These are phyloP conservation scores for Cheilosia urbana DNA, from an alignment of 2,888 invertebrate genomes.

Conservation along the genomic window DNA sequence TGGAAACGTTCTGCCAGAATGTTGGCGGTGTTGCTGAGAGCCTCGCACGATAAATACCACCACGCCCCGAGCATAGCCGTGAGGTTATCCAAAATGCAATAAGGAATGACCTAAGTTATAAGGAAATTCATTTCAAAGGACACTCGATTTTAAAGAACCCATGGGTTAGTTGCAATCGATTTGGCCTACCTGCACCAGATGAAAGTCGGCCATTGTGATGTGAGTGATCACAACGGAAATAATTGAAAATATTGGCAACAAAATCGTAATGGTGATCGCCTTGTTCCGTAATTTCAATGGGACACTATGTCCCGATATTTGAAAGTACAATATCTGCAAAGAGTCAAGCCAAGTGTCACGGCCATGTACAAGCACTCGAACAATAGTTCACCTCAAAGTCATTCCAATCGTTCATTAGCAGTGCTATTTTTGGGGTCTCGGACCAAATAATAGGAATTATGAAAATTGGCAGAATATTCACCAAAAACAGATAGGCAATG, in stretches of 20 bases:
- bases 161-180: too few relatives aligned
- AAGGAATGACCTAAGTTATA: constrained; percentile 85
- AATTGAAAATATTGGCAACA: constrained; percentile 87
- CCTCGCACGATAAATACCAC: constrained; percentile 89
- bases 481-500: constrained; percentile 90
- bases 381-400: constrained; percentile 86
- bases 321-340: constrained; percentile 86
- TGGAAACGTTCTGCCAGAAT: constrained; percentile 89
- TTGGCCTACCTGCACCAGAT: constrained; percentile 85
- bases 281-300: constrained; percentile 86
- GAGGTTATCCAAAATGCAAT: constrained; percentile 88
- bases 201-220: constrained; percentile 88
- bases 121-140: not conserved
- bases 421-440: constrained; percentile 87
- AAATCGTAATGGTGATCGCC: constrained; percentile 85
- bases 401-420: constrained; percentile 86
- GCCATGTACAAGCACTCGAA: constrained; percentile 20
- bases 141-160: too few relatives aligned
- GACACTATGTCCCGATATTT: constrained; percentile 86
- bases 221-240: constrained; percentile 88
- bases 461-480: constrained; percentile 88
- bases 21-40: constrained; percentile 87
- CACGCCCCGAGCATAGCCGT: constrained; percentile 89
- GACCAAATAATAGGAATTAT: constrained; percentile 88
- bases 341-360: not conserved